These are phyloP conservation scores for Podilymbus podiceps DNA, from an alignment of 2,113 vertebrate species.

Conservation along the genomic window DNA sequence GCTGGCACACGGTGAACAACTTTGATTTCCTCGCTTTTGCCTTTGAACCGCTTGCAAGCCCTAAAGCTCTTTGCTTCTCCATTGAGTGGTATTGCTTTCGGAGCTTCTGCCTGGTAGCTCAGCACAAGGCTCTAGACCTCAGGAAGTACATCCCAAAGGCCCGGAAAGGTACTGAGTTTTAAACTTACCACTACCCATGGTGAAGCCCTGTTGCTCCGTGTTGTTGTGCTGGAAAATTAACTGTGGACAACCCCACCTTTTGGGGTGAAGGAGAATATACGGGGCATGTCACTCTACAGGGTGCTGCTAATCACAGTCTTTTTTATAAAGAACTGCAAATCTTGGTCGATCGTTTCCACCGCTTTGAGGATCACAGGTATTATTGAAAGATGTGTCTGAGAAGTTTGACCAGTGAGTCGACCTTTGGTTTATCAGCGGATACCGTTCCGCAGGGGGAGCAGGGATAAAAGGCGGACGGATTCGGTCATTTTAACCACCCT, in stretches of 20 bases:
- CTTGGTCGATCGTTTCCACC: not conserved
- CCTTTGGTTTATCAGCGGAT: not conserved
- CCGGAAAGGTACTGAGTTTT: not conserved
- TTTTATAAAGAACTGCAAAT: not conserved
- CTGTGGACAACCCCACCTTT: not conserved
- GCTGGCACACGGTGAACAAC: not conserved
- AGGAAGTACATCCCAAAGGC: not conserved
- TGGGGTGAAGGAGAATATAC: not conserved
- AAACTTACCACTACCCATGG: not conserved
- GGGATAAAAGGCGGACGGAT: not conserved
- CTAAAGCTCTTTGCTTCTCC: not conserved
- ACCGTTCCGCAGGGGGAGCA: not conserved
- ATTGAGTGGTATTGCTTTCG: not conserved
- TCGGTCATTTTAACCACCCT: not conserved
- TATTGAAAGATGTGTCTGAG: not conserved
- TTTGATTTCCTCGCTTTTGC: not conserved
- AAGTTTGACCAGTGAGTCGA: not conserved
- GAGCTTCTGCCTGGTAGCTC: not conserved
- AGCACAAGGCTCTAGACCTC: not conserved
- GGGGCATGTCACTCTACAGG: not conserved
- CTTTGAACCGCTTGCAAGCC: not conserved
- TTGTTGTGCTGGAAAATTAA: not conserved
- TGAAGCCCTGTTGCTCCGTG: not conserved
- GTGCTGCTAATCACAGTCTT: not conserved
- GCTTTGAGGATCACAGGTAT: not conserved